Percentiles rank a stretch among this genome's conserved stretches.
Conservation (phyloP, 2,888 invertebrate species). For the Seira sanloemensis region DNA sequence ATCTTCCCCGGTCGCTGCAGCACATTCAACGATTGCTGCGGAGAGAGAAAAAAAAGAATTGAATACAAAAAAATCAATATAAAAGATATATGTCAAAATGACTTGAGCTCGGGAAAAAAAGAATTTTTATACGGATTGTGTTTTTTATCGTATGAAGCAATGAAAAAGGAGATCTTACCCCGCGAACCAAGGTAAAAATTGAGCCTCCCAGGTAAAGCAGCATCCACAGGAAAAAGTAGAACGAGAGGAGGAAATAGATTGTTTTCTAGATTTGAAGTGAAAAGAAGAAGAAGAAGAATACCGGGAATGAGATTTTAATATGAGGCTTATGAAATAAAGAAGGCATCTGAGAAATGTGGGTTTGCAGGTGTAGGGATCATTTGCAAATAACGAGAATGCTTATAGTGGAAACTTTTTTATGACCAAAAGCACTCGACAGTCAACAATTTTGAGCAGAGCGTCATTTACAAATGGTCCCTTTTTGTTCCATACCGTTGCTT, state of each 20-base stretch:
- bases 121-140: background rate
- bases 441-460: background rate
- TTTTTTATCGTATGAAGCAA: background rate
- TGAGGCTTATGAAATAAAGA: background rate
- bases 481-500: conserved; percentile 47
- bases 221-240: conserved; percentile 69
- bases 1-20: conserved; percentile 64
- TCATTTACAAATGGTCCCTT: background rate
- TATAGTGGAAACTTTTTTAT: no score
- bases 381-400: no score
- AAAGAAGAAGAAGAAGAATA: conserved; percentile 40
- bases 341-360: background rate
- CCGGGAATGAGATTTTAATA: conserved; percentile 4
- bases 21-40: conserved; percentile 52
- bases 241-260: conserved; percentile 67
- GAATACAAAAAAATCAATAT: conserved; percentile 11
- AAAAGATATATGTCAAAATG: background rate
- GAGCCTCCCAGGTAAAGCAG: conserved; percentile 65
- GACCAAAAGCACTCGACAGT: no score
- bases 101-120: conserved; percentile 25
- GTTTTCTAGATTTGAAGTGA: conserved; percentile 55
- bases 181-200: conserved; percentile 64
- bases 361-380: no score
- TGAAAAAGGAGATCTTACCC: conserved; percentile 46
- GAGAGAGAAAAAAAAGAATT: conserved; percentile 4